phyloP scores from a whole-genome alignment of 2,113 vertebrate genomes.

The Numenius arquata region DNA sequence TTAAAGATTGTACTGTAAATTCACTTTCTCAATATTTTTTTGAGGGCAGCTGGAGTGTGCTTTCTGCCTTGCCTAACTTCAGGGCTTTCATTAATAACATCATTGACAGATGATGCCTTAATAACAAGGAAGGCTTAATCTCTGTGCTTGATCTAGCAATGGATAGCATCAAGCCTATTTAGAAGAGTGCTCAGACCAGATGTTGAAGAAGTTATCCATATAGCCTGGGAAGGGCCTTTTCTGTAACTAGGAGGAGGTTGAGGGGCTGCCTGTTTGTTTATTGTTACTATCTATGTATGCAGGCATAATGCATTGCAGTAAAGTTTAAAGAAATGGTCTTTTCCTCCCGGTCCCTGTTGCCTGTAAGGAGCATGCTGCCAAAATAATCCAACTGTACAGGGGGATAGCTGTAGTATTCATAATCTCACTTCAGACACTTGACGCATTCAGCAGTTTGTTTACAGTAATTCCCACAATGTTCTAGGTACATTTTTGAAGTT shows the following conservation, averaged over 20 bases:
- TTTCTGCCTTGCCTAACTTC: not conserved
- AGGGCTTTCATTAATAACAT: not conserved
- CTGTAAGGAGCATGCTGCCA: not conserved
- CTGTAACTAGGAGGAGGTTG: not conserved
- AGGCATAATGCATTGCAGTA: not conserved
- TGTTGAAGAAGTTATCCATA: not conserved
- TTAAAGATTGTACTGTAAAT: not conserved
- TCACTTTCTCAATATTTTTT: not conserved
- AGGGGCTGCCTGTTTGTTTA: fast-evolving
- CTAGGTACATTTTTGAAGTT: not conserved
- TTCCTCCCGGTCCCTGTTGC: not conserved
- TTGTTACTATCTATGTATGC: not conserved
- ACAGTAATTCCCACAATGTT: not conserved
- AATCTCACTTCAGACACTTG: not conserved
- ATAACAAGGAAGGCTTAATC: not conserved
- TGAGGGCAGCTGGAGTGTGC: not conserved
- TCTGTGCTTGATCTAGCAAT: not conserved
- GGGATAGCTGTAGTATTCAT: not conserved
- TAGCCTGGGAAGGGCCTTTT: not conserved
- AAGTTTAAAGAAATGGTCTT: not conserved
- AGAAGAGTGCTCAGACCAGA: not conserved
- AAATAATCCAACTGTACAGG: not conserved
- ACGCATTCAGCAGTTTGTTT: not conserved
- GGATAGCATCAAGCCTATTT: not conserved
- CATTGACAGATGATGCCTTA: not conserved